Evolutionary conservation across 2,888 invertebrate genomes (phyloP), one percentile per base, ranked within the genome.

Genomic region (Clusia tigrina): DNA sequence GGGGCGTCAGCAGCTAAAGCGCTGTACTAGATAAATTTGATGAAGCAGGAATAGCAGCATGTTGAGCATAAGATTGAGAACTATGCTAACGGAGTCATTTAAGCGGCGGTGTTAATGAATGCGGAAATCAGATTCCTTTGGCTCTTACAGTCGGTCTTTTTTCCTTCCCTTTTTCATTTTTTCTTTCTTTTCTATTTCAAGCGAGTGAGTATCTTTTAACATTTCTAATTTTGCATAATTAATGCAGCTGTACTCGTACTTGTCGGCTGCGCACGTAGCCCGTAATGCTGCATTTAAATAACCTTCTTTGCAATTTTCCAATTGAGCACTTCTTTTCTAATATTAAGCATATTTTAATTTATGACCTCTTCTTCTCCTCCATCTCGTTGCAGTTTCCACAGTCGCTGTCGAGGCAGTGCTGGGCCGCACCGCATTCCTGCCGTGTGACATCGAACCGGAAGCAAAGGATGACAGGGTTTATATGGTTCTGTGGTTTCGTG

Each of bases 401-500:
- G 88, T 89, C 62, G 87, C 88, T 69, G 93, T 95, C 71, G 93
- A 92, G 77, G 94, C 94, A 12, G 94, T 95, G 51, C 85, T 94
- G 69, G 93, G 94, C 6, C 88, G 91, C 58, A 92, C 91, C 71
- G 94, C 94, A 63, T 90, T 91, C 58, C 85, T 95, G 76, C 95
- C 95, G 38, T 95, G 95, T 86, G 93, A 95, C 87, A 93, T 95
- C 83, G 92, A 91, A 75, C 93, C 94, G 60, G 89, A 90, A 81
- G 88, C 90, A 62, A 88, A 89, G 75, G 93, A 93, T 76, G 95
- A 95, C 84, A 88, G 92, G 68, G 93, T 95, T 66, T 94, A 94
- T 85, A 94, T 95, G 93, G 94, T 95, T 73, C 88, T 95, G 59
- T 95, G 95, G 95, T 95, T 94, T 84, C 87, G 93, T 70, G 94